Base-by-base conservation (phyloP, 2,113 vertebrate species). In the Chloebia gouldiae region DNA sequence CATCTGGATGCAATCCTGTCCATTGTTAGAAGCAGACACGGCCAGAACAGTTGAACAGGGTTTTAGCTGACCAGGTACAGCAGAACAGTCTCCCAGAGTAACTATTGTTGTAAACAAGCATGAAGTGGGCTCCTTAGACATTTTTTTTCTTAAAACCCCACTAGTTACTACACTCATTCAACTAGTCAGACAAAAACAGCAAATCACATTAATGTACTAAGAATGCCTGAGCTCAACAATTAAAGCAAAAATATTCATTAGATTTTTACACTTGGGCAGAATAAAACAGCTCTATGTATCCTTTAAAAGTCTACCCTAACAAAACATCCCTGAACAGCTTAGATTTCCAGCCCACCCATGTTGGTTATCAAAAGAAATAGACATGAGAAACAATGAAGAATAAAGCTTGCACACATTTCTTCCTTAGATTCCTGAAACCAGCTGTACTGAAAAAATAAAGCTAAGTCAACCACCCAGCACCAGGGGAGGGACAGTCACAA, bases 271-370 rank as follows among this genome's bases (percentile, higher is more conserved):
- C 78, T 93, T 39, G 60, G 44, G 71, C 39, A 88, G 81, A 66
- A 71, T 71, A 88, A 88, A 93, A 72, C 22, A 44, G 31, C 31
- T 93, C 87, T 77, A 10, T 72, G 68, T 45, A 89, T 75, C 73
- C 50, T 88, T 93, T 92, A 86, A 86, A 86, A 89, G 56, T 24
- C 72, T 81, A 71, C 69, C 51, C 91, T 90, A 88, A 88, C 33
- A 86, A 92, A 96, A 92, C 30, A 95, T 88, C 56, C 64, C 60
- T 10, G 6, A 81, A 92, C 33, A 94, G 94, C 77, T 95, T 92
- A 50, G 28, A 91, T 91, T 96, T 95, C 94, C 51, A 96, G 94
- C 83, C 95, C 96, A 95, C 96, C 91, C 91, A 92, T 30, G 57
- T 24, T 64, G 72, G 80, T 89, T 94, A 94, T 94, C 88, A 81